Base-by-base conservation (phyloP, 1,140 invertebrate species). In the Tyrophagus putrescentiae region DNA sequence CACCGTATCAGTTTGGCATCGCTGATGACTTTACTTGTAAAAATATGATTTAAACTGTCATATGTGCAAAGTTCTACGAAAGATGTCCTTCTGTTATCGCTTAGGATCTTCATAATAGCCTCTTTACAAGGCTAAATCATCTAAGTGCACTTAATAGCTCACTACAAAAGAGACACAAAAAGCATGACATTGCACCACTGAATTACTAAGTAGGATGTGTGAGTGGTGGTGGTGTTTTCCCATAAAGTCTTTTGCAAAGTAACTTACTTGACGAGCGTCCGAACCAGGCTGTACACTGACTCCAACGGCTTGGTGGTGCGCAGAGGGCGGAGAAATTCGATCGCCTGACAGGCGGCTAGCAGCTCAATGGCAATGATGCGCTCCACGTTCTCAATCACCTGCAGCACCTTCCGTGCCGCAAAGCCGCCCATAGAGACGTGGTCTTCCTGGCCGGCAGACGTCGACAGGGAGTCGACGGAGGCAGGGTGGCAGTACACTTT, bases 351-450 rank as follows among this genome's bases (percentile, higher is more conserved):
- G 3, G 82, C 82, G 25, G 79, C 77, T 23, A 85, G 64, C 25
- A 84, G 68, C 69, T 84, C 83, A 64, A 84, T 84, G 3, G 81
- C 82, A 52, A 84, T 76, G 0, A 84, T 82, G 60, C 74, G 72
- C 68, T 83, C 81, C 0, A 82, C 80, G 68, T 83, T 80, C 67
- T 81, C 78, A 7, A 83, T 75, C n/a, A 82, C 76, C 60, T 69
- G 72, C 3, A 81, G 70, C 29, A 78, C 76, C 71, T 84, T 84
- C 53, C 83, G 69, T 0, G 83, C 83, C 0, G 82, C 71, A 69
- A 81, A 84, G 5, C 81, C 82, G 29, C 83, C 83, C 83, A 84
- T 84, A 0, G 79, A 80, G 31, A 84, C 83, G 68, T 84, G 83
- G 71, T 84, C 83, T 71, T 84, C 83, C n/a, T 81, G 82, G 28